Conservation (phyloP, 1,140 invertebrate genomes). For the Schlechtendalia chinensis region DNA sequence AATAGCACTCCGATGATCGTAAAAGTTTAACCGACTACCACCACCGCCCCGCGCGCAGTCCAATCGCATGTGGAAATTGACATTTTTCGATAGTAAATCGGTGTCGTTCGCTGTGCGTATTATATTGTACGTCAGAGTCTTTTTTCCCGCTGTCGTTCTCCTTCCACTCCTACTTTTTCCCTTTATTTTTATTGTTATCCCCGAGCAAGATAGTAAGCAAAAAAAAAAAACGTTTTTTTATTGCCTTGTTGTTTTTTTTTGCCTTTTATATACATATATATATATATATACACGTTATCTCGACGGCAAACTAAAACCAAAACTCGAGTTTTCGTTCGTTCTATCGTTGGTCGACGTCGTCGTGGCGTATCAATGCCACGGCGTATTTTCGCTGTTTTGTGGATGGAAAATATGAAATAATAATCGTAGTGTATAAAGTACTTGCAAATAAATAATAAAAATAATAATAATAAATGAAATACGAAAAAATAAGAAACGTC, state of each 20-base stretch:
- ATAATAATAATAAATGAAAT: not conserved
- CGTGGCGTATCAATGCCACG: not conserved
- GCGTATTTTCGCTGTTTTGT: not conserved
- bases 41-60: not conserved
- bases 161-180: not conserved
- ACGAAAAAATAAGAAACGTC: conserved; percentile 14
- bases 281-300: not conserved
- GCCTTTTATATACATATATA: too few species aligned
- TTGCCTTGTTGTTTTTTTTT: not conserved
- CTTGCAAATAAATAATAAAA: conserved; percentile 10
- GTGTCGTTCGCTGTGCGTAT: conserved; percentile 6
- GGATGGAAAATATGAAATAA: not conserved
- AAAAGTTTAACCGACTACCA: conserved; percentile 20
- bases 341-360: not conserved
- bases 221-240: conserved; percentile 31
- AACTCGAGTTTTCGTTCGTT: not conserved
- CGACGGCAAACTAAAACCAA: not conserved
- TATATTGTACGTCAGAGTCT: conserved; percentile 15
- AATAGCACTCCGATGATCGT: not conserved
- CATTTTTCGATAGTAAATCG: conserved; percentile 40
- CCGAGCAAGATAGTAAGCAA: conserved; percentile 8
- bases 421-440: conserved; percentile 24
- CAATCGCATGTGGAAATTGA: conserved; percentile 35
- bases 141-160: not conserved
- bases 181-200: conserved; percentile 32